These are phyloP conservation scores for Echeneis naucrates DNA, from an alignment of 2,797 vertebrate genomes.

Conservation along the genomic window DNA sequence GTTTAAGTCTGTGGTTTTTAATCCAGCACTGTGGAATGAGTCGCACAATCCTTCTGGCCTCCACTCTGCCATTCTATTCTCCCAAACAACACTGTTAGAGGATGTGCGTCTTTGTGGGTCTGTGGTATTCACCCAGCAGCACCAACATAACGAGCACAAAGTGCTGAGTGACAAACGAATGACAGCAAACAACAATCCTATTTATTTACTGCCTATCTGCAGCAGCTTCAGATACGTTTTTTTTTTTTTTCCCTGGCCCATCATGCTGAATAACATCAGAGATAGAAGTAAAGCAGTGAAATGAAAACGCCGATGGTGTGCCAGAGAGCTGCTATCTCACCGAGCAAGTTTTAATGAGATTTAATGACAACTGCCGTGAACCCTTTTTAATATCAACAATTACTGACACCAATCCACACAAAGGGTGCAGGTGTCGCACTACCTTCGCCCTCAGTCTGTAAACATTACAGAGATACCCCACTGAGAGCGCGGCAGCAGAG, in stretches of 20 bases:
- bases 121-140: conserved; percentile 36
- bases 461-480: conserved; percentile 38
- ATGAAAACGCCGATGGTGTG: neutral
- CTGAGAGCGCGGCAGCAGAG: conserved; percentile 26
- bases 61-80: conserved; percentile 3
- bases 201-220: conserved; percentile 7
- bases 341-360: conserved; percentile 46
- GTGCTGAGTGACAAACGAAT: conserved; percentile 7
- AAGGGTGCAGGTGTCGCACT: conserved; percentile 13
- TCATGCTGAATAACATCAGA: neutral
- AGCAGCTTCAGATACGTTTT: neutral
- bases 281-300: conserved; percentile 1
- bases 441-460: conserved; percentile 24
- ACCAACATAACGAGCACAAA: conserved; percentile 39
- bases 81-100: conserved; percentile 24
- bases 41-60: conserved; percentile 14
- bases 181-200: conserved; percentile 13
- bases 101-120: conserved; percentile 1
- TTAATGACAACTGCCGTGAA: conserved; percentile 53
- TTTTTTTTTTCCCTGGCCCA: no score
- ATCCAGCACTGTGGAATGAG: conserved; percentile 26
- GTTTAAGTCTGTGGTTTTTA: conserved; percentile 15
- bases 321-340: conserved; percentile 23
- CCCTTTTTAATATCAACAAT: conserved; percentile 34
- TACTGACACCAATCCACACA: conserved; percentile 20